Evolutionary conservation across 2,888 invertebrate genomes (phyloP), one percentile per base, ranked within the genome.

Genomic region (Diogma glabrata): DNA sequence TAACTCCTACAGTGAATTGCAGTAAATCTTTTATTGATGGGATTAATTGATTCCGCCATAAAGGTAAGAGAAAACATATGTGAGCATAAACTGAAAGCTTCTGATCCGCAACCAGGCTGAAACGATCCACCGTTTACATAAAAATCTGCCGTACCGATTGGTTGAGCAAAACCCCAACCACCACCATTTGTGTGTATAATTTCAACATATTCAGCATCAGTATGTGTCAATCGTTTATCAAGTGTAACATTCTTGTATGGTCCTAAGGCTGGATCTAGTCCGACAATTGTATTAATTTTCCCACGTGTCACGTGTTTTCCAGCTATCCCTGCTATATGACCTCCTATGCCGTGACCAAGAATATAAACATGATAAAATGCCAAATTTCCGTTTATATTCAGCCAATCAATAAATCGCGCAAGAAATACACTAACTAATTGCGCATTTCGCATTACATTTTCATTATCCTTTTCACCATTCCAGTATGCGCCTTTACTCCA

Each of bases 281-380:
- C 71, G 54, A 65, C 63, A n/a, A 67, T 65, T 2, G 66, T 63
- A 20, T 65, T 63, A 23, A 63, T 60, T 17, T 60, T 61, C 20
- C 60, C 56, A 1, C 64, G 64, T 28, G 56, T 57, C 3, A 65
- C 56, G 0, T 49, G 52, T 49, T 62, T 63, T 5, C 69, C 71
- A 0, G 66, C 64, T 0, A 69, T 55, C 0, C 71, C 67, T 1
- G 62, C 62, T 6, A 67, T 57, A 53, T 71, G 71, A 0, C 66
- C 71, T 8, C 71, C 71, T 49, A 71, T 53, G 4, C 69, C 68
- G 43, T 71, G 71, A 0, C 71, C 71, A 45, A 70, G 58, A 1
- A 70, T 33, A 48, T 64, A 66, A 28, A 64, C 62, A 7, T 61
- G 60, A 8, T 59, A 56, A 9, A 57, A 60, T 2, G 56, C 51